These are phyloP conservation scores for Brachylomia viminalis DNA, from an alignment of 2,888 invertebrate species.

Conservation along the genomic window DNA sequence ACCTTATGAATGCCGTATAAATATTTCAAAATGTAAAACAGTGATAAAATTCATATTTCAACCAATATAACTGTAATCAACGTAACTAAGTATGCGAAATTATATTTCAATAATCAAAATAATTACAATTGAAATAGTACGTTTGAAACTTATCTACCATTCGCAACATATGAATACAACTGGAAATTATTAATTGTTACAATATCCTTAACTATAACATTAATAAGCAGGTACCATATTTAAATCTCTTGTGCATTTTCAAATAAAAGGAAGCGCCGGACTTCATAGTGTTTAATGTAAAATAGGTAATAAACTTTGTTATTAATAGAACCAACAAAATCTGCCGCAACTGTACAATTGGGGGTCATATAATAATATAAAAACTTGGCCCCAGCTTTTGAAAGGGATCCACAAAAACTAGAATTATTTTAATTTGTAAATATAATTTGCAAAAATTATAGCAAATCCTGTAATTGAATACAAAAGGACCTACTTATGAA, in stretches of 20 bases:
- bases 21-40: slow-evolving; percentile 91
- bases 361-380: slow-evolving; percentile 79
- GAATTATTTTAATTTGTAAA: slow-evolving; percentile 84
- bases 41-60: slow-evolving; percentile 90
- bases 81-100: slow-evolving; percentile 84
- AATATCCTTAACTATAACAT: slow-evolving; percentile 76
- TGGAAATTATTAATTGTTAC: slow-evolving; percentile 72
- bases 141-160: slow-evolving; percentile 64
- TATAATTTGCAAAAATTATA: slow-evolving; percentile 80
- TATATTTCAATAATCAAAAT: slow-evolving; percentile 82
- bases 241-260: slow-evolving; percentile 78
- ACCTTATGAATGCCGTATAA: slow-evolving; percentile 90
- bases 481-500: slow-evolving; percentile 83
- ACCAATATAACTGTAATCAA: slow-evolving; percentile 88
- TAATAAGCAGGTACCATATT: slow-evolving; percentile 86
- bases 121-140: slow-evolving; percentile 73
- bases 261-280: slow-evolving; percentile 59
- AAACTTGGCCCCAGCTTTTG: slow-evolving; percentile 88
- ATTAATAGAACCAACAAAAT: slow-evolving; percentile 66
- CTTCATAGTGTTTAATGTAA: slow-evolving; percentile 51
- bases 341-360: slow-evolving; percentile 68
- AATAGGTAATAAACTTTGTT: slow-evolving; percentile 56
- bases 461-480: slow-evolving; percentile 77
- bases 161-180: slow-evolving; percentile 73
- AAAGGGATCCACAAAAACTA: slow-evolving; percentile 87